Base-by-base conservation (phyloP, 2,113 vertebrate species). In the Mesembrinibis cayennensis region DNA sequence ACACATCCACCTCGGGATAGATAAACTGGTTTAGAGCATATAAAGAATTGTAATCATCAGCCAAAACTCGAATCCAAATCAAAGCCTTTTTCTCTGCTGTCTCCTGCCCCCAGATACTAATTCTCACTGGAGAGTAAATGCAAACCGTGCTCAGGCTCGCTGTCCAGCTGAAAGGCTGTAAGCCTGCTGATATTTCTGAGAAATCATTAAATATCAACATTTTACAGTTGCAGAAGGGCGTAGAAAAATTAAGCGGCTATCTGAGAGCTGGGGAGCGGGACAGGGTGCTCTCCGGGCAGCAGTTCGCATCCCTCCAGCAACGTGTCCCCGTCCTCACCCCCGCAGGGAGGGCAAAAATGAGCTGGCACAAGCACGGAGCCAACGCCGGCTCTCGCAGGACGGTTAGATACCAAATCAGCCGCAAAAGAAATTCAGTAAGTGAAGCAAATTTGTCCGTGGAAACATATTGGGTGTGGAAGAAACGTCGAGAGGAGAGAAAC, bases 1-100 rank as follows among this genome's bases (percentile, higher is more conserved):
- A 77, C 80, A 70, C 76, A n/a, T 92, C 80, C 89, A 97, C 95
- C 94, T 85, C 85, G 96, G 95, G 89, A 96, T 7, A 90, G 93
- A 94, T 87, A 94, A 95, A 93, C 91, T 89, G 71, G 58, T 94
- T 96, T 91, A 91, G 63, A 81, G 84, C 84, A 44, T 62, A 93
- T 79, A 86, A 95, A 94, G 82, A 89, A 87, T 89, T 52, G 7
- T 78, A 89, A 95, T 71, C 80, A 82, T 47, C 84, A 80, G 55
- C 53, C 84, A 94, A 89, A 94, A 93, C 71, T 87, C 81, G 82
- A 78, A 84, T 34, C 77, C 78, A 85, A 73, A 92, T 71, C 89
- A 67, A 93, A 89, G 74, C 66, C 66, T 81, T 85, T 94, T 52
- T 6, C 89, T 49, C 70, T 72, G 56, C 78, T 72, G 34, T 16